These are phyloP conservation scores for Capricornis sumatraensis DNA, from an alignment of 2,113 vertebrate genomes.

Conservation along the genomic window DNA sequence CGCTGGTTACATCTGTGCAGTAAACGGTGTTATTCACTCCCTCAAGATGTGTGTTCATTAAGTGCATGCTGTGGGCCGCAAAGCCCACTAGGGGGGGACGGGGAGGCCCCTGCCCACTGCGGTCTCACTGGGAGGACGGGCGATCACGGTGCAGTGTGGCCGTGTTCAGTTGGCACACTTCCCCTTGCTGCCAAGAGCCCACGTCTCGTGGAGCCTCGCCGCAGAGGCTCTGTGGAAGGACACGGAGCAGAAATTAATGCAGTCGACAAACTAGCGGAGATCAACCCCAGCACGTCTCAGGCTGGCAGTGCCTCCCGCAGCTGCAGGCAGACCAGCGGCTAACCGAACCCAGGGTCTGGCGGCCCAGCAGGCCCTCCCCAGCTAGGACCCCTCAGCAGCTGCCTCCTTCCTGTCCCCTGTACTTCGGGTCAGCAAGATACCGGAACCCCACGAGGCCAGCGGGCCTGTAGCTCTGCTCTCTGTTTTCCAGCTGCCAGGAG, in stretches of 20 bases:
- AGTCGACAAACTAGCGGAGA: not conserved
- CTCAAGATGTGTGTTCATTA: not conserved
- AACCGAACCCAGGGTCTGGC: not conserved
- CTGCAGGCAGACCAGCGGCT: too few species aligned
- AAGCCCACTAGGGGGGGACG: rapidly evolving
- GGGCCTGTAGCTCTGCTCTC: rapidly evolving
- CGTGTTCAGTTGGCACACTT: rapidly evolving
- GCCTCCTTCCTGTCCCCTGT: not conserved
- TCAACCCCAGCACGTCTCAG: not conserved
- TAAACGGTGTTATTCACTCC: not conserved
- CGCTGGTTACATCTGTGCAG: not conserved
- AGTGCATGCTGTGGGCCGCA: rapidly evolving
- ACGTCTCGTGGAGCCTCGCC: rapidly evolving
- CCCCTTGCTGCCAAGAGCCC: not conserved
- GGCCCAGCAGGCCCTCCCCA: not conserved
- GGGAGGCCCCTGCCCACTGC: rapidly evolving
- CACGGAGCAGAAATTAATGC: not conserved
- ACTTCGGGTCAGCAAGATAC: not conserved
- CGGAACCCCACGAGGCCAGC: not conserved
- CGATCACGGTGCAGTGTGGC: rapidly evolving
- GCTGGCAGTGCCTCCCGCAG: not conserved
- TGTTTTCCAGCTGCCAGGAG: not conserved
- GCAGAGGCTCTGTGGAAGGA: not conserved
- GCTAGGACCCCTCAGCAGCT: not conserved
- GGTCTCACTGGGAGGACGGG: not conserved